Base-by-base conservation (phyloP, 92 coral and sea anemone genomes). In the Palythoa heliodiscus region DNA sequence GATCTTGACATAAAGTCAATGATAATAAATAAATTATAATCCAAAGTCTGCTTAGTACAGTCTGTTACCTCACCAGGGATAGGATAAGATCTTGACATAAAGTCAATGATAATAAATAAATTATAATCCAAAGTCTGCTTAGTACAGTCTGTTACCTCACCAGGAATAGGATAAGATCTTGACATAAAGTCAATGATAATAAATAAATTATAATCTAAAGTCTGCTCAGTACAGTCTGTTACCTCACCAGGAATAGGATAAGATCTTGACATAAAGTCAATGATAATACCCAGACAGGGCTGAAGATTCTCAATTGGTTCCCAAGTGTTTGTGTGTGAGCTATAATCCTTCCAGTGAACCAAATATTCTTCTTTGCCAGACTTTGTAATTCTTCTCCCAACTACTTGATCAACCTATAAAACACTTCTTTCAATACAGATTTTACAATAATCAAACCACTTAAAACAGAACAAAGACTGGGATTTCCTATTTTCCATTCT, bases 191-290 rank as follows among this genome's bases (percentile, higher is more conserved):
- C 96, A 48, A 91, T 82, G 0, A 95, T 88, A 20, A 89, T 83
- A 43, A 43, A 43, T 43, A 43, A 43, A 43, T 20, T n/a, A 63
- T 5, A 58, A 58, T n/a, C 7, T 11, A 63, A n/a, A 63, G 9
- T 63, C 25, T 63, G 25, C 69, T 63, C 10, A 17, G 69, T 0
- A 11, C 68, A 7, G 53, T 25, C 40, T 20, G 25, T 11, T 67
- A 40, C 48, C 64, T n/a, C 91, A 94, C 99, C 99, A 88, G 99
- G 99, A 87, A 96, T 92, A 14, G 99, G 99, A 76, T 90, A 96
- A 23, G 98, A 91, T 78, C 92, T 92, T 47, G 92, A 88, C 88
- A 92, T 88, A 77, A 95, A 96, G 52, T 94, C 96, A 48, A 91
- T 82, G 0, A 95, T 88, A 20, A 89, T 83, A 43, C 75, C 76